Evolutionary conservation across 2,888 invertebrate species (phyloP), one percentile per base, ranked within the genome.

Genomic region (Heteromyza rotundicornis): DNA sequence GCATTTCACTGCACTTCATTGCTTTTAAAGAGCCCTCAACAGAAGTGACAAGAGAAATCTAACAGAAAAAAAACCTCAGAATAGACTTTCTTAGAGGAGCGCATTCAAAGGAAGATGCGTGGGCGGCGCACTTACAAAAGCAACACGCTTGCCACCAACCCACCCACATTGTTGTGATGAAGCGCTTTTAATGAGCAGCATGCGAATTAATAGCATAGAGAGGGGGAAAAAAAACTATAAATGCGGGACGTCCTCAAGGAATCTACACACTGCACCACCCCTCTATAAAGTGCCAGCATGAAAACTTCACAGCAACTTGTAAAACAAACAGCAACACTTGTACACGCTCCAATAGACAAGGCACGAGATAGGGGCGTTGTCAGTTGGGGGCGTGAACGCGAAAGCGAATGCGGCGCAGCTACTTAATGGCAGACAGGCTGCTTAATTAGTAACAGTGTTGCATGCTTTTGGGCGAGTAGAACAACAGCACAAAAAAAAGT

Each of bases 371-470:
- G n/a, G 3, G 40, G 40, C n/a, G 19, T 27, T 53, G 32, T 14
- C 12, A 27, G 22, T 17, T 8, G 17, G 51, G 53, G 57, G 49
- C 53, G 53, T 57, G 54, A 20, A 52, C 35, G 17, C 20, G 14
- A 19, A 17, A 47, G 47, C 40, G 10, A 40, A 14, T n/a, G 40
- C 10, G 47, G 53, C 52, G 44, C 50, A 58, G 54, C 62, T 58
- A 58, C 62, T 58, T 62, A 57, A 62, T 62, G 58, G 49, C 49
- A 62, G 57, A 62, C 62, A 57, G 58, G 62, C 53, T 58, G 62
- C 56, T 62, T 62, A 62, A 62, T 62, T 62, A 62, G 62, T 49
- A 50, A 27, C 47, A 47, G 55, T 22, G 55, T 36, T 36, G 36
- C 20, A 53, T 53, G 20, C 20, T 23, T 51, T 51, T 19, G 23